These are phyloP conservation scores for Hydriomena furcata DNA, from an alignment of 2,888 invertebrate genomes.

Conservation along the genomic window DNA sequence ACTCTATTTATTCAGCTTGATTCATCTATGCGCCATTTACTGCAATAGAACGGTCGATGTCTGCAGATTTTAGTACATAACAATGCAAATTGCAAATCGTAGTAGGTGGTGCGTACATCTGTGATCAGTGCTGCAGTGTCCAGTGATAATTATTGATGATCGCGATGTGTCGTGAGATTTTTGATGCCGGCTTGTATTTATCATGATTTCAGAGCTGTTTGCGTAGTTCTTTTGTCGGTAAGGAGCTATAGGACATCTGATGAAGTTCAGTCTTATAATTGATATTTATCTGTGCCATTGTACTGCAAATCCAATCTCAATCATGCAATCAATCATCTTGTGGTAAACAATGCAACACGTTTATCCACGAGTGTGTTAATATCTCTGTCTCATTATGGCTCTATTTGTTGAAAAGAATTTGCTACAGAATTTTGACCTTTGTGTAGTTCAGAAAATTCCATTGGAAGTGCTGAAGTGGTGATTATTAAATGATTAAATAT, in stretches of 20 bases:
- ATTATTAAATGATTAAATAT: not conserved
- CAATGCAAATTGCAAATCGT: constrained; percentile 55
- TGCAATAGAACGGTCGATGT: constrained; percentile 70
- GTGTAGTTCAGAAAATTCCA: not conserved
- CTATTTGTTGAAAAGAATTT: constrained; percentile 13
- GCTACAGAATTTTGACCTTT: constrained; percentile 21
- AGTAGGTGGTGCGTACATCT: constrained; percentile 56
- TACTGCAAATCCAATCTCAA: constrained; percentile 28
- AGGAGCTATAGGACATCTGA: constrained; percentile 19
- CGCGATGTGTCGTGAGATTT: constrained; percentile 34
- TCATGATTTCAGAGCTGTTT: constrained; percentile 56
- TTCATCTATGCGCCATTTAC: constrained; percentile 80
- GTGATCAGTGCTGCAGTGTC: constrained; percentile 45
- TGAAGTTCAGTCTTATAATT: constrained; percentile 31
- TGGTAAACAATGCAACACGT: constrained; percentile 72
- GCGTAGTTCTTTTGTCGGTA: constrained; percentile 42
- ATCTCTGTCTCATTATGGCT: constrained; percentile 33
- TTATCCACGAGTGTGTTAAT: constrained; percentile 61
- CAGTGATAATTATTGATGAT: constrained; percentile 29
- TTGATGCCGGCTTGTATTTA: constrained; percentile 68
- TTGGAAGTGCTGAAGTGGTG: not conserved
- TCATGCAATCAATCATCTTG: constrained; percentile 40
- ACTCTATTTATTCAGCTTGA: constrained; percentile 77
- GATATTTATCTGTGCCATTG: constrained; percentile 30
- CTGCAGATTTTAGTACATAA: constrained; percentile 64